phyloP scores from a whole-genome alignment of 2,113 vertebrate genomes.

The Bufo gargarizans region DNA sequence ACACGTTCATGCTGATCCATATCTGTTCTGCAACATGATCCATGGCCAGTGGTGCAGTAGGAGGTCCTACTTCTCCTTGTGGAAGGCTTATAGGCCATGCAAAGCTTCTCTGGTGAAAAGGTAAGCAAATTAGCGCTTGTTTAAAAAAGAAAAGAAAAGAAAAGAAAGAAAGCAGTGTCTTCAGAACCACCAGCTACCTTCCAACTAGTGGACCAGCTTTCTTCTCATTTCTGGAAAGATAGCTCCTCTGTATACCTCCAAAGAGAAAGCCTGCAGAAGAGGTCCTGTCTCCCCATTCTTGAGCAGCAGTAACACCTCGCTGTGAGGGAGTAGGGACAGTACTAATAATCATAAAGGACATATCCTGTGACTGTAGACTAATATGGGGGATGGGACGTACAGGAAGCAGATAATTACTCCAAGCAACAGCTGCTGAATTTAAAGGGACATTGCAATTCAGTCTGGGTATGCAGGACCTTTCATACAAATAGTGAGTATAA shows the following conservation, averaged over 20 bases:
- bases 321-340: neutral
- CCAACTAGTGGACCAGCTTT: too few species aligned
- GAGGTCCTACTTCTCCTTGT: too few species aligned
- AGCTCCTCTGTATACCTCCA: too few species aligned
- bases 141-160: too few species aligned
- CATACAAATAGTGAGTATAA: too few species aligned
- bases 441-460: neutral
- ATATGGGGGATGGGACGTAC: conserved; percentile 4
- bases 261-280: neutral
- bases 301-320: neutral
- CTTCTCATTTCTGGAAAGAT: too few species aligned
- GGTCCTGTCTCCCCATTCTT: neutral
- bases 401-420: conserved; percentile 52
- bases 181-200: too few species aligned
- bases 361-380: neutral
- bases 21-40: neutral
- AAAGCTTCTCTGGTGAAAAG: too few species aligned
- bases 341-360: conserved; percentile 1
- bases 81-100: too few species aligned
- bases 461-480: too few species aligned
- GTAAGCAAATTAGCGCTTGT: too few species aligned
- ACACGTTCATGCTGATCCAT: neutral
- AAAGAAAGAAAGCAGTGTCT: too few species aligned
- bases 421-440: conserved; percentile 53
- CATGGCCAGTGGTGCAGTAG: neutral